Conservation (phyloP, 2,797 vertebrate species). For the Pangasius macronema region DNA sequence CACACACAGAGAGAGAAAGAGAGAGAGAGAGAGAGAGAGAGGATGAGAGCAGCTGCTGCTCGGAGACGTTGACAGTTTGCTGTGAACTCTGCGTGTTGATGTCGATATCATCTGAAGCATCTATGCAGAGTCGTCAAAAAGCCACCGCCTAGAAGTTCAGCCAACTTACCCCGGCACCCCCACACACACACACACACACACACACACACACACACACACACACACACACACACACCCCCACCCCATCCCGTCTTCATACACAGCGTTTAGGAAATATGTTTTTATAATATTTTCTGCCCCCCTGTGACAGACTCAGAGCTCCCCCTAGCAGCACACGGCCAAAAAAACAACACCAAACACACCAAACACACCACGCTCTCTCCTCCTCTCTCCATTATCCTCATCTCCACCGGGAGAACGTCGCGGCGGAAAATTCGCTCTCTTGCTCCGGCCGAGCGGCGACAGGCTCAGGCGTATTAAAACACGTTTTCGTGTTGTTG, state of each 20-base stretch:
- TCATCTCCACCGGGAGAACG: slow-evolving; percentile 11
- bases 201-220: not conserved
- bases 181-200: not conserved
- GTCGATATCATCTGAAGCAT: slow-evolving; percentile 65
- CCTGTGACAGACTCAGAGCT: slow-evolving; percentile 83
- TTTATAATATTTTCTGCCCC: slow-evolving; percentile 49
- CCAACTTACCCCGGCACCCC: slow-evolving; percentile 45
- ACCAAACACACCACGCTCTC: not conserved
- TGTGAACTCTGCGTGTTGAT: slow-evolving; percentile 58
- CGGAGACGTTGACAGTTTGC: slow-evolving; percentile 56
- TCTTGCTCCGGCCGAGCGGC: not conserved
- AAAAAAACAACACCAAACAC: slow-evolving; percentile 39
- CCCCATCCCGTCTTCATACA: not conserved
- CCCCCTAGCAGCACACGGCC: slow-evolving; percentile 85
- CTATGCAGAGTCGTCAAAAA: slow-evolving; percentile 59
- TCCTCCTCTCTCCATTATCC: not conserved
- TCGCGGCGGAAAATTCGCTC: not conserved
- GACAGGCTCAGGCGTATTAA: slow-evolving; percentile 6
- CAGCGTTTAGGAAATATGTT: slow-evolving; percentile 61
- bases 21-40: slow-evolving; percentile 7
- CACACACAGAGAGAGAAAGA: not conserved
- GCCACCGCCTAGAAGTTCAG: slow-evolving; percentile 57
- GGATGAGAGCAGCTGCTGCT: slow-evolving; percentile 50
- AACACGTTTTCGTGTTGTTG: not conserved
- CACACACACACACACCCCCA: not conserved